phyloP scores from a whole-genome alignment of 2,888 invertebrate species.

The Cylindroiulus punctatus region DNA sequence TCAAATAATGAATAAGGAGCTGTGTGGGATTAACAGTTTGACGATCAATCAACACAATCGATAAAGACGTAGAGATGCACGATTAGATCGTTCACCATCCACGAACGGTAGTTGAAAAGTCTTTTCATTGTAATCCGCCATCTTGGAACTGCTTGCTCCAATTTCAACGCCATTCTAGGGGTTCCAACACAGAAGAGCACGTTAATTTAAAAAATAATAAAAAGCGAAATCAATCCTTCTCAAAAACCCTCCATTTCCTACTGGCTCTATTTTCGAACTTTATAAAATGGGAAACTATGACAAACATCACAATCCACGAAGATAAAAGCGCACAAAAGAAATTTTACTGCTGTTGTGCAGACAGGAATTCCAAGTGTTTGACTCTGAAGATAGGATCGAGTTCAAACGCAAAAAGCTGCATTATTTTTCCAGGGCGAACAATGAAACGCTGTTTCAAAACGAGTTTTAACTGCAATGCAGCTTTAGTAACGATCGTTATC shows the following conservation, averaged over 20 bases:
- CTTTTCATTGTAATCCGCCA: not conserved
- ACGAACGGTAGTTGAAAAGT: not conserved
- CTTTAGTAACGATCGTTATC: conserved; percentile 25
- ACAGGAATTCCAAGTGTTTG: conserved; percentile 32
- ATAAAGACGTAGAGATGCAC: too few relatives aligned
- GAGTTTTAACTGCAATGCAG: conserved; percentile 27
- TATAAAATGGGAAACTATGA: not conserved
- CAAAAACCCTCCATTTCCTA: not conserved
- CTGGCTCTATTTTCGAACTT: not conserved
- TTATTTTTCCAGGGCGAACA: conserved; percentile 9
- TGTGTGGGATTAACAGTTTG: not conserved
- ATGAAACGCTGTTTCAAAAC: conserved; percentile 17
- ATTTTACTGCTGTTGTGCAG: not conserved
- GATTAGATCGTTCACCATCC: too few relatives aligned
- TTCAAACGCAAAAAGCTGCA: not conserved
- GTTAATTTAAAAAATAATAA: not conserved
- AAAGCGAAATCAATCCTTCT: not conserved
- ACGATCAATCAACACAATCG: not conserved
- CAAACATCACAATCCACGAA: not conserved
- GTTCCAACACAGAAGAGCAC: not conserved
- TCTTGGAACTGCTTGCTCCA: not conserved
- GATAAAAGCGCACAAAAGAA: conserved; percentile 9
- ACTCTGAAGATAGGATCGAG: not conserved
- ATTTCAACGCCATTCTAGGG: not conserved
- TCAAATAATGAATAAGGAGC: too few relatives aligned